phyloP scores from a whole-genome alignment of 2,797 vertebrate species.

The Nannoperca obscura region DNA sequence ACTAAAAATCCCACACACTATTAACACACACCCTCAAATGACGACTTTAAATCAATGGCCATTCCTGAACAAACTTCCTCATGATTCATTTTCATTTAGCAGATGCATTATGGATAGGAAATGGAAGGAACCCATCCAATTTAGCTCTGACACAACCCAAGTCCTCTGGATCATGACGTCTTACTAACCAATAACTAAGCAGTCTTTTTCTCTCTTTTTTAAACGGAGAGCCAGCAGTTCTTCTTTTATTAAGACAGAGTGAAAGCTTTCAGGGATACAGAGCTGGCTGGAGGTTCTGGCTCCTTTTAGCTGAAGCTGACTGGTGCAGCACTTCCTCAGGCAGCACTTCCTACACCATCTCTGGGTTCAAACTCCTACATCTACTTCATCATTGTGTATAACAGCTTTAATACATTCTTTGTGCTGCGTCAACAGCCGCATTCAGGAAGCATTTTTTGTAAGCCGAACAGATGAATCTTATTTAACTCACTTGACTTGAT shows the following conservation, averaged over 20 bases:
- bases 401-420: background rate
- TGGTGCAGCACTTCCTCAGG: background rate
- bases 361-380: background rate
- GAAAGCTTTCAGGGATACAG: constrained; percentile 15
- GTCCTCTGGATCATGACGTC: constrained; percentile 37
- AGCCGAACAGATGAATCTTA: background rate
- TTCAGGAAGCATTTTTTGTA: background rate
- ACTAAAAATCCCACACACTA: constrained; percentile 23
- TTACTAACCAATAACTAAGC: constrained; percentile 47
- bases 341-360: background rate
- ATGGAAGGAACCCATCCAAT: constrained; percentile 50
- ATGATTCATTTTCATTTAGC: constrained; percentile 61
- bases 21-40: constrained; percentile 35
- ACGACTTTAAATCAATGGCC: constrained; percentile 62
- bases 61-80: constrained; percentile 30
- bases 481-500: background rate
- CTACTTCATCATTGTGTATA: background rate
- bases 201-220: constrained; percentile 18
- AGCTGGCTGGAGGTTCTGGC: constrained; percentile 27
- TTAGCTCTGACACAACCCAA: constrained; percentile 24
- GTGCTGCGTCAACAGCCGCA: background rate
- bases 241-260: constrained; percentile 34
- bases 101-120: constrained; percentile 60
- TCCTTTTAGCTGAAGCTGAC: constrained; percentile 28
- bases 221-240: constrained; percentile 1